Conservation (phyloP, 1,140 invertebrate genomes). For the Drosophila subpulchrella region DNA sequence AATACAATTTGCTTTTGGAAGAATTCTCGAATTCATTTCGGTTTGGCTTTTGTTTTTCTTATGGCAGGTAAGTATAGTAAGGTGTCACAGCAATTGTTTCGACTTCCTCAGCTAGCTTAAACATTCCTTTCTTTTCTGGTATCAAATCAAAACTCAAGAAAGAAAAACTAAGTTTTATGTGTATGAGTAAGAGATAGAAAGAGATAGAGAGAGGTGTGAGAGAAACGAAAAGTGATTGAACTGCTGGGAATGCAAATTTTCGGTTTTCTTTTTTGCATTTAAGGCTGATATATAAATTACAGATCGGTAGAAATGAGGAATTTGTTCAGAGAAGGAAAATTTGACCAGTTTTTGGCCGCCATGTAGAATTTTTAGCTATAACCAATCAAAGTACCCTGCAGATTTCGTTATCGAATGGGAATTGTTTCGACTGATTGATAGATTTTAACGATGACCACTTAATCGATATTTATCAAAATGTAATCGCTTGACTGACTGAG, state of each 20-base stretch:
- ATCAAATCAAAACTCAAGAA: conserved; percentile 33
- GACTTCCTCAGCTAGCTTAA: conserved; percentile 45
- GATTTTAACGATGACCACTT: conserved; percentile 83
- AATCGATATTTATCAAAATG: conserved; percentile 84
- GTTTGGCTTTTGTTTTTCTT: conserved; percentile 31
- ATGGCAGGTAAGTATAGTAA: conserved; percentile 78
- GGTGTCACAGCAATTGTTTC: conserved; percentile 75
- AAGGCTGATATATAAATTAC: conserved; percentile 41
- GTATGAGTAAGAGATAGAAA: conserved; percentile 43
- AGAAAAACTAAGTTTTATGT: conserved; percentile 28
- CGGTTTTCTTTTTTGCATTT: conserved; percentile 23
- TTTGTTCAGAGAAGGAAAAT: conserved; percentile 10
- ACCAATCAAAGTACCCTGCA: conserved; percentile 38
- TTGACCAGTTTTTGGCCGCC: conserved; percentile 16
- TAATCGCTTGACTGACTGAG: conserved; percentile 42
- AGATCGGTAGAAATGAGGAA: conserved; percentile 22
- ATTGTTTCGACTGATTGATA: conserved; percentile 12
- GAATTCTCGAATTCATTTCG: conserved; percentile 56
- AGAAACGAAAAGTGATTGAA: conserved; percentile 48
- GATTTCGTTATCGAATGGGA: conserved; percentile 44
- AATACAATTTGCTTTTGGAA: conserved; percentile 67
- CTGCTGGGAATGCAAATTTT: conserved; percentile 78
- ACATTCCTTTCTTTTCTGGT: conserved; percentile 23
- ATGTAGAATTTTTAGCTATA: conserved; percentile 13
- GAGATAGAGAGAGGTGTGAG: conserved; percentile 50